Evolutionary conservation across 2,888 invertebrate genomes (phyloP).

Genomic region (Ypsolopha sequella): DNA sequence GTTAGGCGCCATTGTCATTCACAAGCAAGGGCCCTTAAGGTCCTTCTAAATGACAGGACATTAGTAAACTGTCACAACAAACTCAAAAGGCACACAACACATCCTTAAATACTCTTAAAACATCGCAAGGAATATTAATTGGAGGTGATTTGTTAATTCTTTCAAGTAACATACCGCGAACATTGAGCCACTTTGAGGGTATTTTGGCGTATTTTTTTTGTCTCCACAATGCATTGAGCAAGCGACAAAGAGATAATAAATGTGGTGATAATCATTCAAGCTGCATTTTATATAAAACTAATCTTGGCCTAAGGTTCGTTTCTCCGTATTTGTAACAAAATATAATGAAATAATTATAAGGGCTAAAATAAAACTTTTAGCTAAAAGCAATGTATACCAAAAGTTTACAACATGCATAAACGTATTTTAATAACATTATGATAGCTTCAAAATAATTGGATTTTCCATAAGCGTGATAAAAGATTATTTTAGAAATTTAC

Average conservation of each 20-base stretch:
- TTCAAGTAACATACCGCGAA: conserved; percentile 43
- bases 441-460: no score
- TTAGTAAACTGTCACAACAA: conserved; percentile 69
- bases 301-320: no score
- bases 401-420: no score
- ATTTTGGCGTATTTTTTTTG: conserved; percentile 25
- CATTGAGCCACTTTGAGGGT: conserved; percentile 34
- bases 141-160: conserved; percentile 56
- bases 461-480: no score
- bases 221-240: conserved; percentile 31
- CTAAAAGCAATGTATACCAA: no score
- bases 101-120: conserved; percentile 35
- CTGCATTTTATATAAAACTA: no score
- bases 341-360: no score
- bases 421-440: no score
- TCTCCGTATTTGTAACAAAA: no score
- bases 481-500: no score
- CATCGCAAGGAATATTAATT: conserved; percentile 50
- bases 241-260: conserved; percentile 27
- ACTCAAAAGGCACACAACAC: conserved; percentile 51
- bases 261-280: conserved; percentile 27
- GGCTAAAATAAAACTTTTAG: no score
- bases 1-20: conserved; percentile 38
- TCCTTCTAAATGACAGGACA: conserved; percentile 52
- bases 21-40: conserved; percentile 41